Evolutionary conservation across 2,113 vertebrate species (phyloP).

Genomic region (Prietella phreatophila): DNA sequence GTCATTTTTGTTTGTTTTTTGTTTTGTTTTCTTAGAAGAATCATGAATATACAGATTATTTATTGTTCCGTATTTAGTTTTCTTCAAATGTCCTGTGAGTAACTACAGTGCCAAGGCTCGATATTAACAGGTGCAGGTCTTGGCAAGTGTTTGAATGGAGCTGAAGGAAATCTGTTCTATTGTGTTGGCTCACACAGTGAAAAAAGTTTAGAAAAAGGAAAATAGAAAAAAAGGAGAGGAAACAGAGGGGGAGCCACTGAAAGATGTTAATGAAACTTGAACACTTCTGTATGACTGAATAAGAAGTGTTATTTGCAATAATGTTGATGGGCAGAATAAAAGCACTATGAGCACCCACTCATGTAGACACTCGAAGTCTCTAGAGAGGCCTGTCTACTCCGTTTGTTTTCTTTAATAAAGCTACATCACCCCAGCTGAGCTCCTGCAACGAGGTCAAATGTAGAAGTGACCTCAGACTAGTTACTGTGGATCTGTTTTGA

Average conservation of each 20-base stretch:
- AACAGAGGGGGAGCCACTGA: slow-evolving; percentile 20
- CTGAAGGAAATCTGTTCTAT: slow-evolving; percentile 42
- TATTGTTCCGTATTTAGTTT: background rate
- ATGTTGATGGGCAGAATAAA: slow-evolving; percentile 35
- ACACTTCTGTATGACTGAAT: slow-evolving; percentile 7
- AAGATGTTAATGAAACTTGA: slow-evolving; percentile 42
- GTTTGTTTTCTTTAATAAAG: slow-evolving; percentile 81
- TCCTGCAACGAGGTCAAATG: slow-evolving; percentile 61
- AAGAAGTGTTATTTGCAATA: background rate
- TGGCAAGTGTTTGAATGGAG: slow-evolving; percentile 39
- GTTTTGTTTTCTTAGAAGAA: background rate
- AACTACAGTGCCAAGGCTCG: slow-evolving; percentile 8
- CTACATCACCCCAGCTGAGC: slow-evolving; percentile 71
- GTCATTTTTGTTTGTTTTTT: too few species aligned
- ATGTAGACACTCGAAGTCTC: slow-evolving; percentile 51
- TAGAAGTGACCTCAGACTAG: slow-evolving; percentile 59
- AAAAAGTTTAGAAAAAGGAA: slow-evolving; percentile 23
- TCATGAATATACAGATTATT: background rate
- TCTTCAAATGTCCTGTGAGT: background rate
- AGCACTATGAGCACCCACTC: slow-evolving; percentile 46
- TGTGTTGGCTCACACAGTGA: slow-evolving; percentile 35
- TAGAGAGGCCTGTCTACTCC: slow-evolving; percentile 57
- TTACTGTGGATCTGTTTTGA: slow-evolving; percentile 64
- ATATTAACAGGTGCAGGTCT: slow-evolving; percentile 37
- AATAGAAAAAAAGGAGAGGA: slow-evolving; percentile 21